Percentiles rank a stretch among this genome's conserved stretches.
Evolutionary conservation across 2,888 invertebrate genomes (phyloP).

Genomic region (Eristalis intricaria): DNA sequence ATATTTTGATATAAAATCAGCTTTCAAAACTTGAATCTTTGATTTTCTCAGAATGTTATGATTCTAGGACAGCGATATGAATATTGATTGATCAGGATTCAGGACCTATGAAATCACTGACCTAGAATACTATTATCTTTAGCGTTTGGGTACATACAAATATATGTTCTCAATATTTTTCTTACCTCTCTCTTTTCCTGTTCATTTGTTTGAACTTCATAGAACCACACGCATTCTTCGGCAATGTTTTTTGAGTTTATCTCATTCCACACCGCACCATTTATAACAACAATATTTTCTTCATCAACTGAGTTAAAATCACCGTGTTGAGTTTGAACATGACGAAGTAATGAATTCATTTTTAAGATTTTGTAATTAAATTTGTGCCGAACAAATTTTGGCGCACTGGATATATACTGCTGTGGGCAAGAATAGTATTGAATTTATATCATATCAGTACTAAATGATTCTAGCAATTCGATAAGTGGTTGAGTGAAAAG

Average conservation of each 20-base stretch:
- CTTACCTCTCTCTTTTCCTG: conserved; percentile 35
- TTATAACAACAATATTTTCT: conserved; percentile 78
- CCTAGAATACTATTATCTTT: too few species aligned
- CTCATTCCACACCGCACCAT: conserved; percentile 60
- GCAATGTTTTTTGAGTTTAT: not conserved
- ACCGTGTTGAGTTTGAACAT: conserved; percentile 77
- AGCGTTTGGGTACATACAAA: too few species aligned
- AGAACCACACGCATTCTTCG: conserved; percentile 74
- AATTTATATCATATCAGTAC: not conserved
- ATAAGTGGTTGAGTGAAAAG: not conserved
- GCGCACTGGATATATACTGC: conserved; percentile 9
- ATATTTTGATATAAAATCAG: too few species aligned
- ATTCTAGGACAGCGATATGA: too few species aligned
- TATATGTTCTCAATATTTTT: not conserved
- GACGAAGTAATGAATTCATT: conserved; percentile 68
- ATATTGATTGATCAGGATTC: too few species aligned
- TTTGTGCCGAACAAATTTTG: not conserved
- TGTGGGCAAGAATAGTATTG: conserved; percentile 6
- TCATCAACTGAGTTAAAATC: conserved; percentile 75
- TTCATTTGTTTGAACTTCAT: conserved; percentile 62
- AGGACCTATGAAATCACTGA: too few species aligned
- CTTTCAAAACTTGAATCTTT: too few species aligned
- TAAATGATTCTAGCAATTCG: not conserved
- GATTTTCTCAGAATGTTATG: too few species aligned
- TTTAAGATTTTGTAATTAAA: conserved; percentile 21